Evolutionary conservation across 2,888 invertebrate species (phyloP).

Genomic region (Cheilosia variabilis): DNA sequence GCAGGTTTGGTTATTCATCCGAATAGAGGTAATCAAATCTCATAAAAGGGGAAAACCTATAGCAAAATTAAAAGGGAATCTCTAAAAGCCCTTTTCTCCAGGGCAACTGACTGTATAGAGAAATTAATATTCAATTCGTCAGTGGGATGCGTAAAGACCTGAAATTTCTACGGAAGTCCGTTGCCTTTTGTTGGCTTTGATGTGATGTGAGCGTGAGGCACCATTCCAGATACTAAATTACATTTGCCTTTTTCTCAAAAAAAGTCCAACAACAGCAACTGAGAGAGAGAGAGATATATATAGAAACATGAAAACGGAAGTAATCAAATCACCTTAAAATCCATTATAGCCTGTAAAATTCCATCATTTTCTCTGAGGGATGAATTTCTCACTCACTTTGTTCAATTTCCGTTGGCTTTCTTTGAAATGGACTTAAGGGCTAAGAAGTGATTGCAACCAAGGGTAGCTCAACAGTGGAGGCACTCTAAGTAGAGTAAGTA

Average conservation of each 20-base stretch:
- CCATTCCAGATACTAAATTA: background rate
- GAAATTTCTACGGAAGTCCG: background rate
- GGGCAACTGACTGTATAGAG: background rate
- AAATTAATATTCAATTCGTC: background rate
- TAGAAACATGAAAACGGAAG: constrained; percentile 7
- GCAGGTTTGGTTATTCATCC: background rate
- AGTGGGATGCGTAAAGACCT: background rate
- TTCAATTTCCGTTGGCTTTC: background rate
- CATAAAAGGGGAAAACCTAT: background rate
- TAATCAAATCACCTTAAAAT: constrained; percentile 54
- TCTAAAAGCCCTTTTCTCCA: background rate
- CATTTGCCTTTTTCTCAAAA: background rate
- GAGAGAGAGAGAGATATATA: background rate
- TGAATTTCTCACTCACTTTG: background rate
- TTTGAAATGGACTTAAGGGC: constrained; percentile 7
- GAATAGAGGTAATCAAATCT: background rate
- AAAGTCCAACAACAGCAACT: background rate
- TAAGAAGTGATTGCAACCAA: background rate
- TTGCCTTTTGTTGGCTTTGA: constrained; percentile 1
- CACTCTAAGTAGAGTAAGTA: background rate
- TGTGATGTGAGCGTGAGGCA: background rate
- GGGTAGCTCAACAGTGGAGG: background rate
- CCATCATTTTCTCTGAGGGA: constrained; percentile 1
- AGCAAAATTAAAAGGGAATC: background rate
- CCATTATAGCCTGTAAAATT: constrained; percentile 39